These are phyloP conservation scores for Toxostoma redivivum DNA, from an alignment of 2,113 vertebrate genomes.

Conservation along the genomic window DNA sequence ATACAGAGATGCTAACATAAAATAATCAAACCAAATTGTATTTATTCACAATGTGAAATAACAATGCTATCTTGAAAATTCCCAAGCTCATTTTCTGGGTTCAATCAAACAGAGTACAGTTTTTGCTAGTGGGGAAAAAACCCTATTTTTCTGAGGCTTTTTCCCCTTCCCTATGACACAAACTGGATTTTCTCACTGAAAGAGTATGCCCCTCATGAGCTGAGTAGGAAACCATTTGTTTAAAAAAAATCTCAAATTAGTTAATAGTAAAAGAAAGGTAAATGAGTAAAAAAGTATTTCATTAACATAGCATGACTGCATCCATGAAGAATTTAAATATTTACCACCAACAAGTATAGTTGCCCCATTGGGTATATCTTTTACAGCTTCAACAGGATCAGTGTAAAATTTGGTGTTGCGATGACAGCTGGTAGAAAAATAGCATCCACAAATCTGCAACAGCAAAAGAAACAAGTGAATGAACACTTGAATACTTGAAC, in stretches of 20 bases:
- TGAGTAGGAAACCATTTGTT: neutral
- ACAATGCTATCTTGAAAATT: neutral
- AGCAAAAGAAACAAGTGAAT: neutral
- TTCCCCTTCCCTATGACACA: neutral
- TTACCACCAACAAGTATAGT: slow-evolving; percentile 94
- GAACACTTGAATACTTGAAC: neutral
- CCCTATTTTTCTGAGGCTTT: neutral
- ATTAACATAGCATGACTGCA: neutral
- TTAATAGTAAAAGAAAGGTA: neutral
- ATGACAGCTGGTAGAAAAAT: slow-evolving; percentile 82
- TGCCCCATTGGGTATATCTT: slow-evolving; percentile 88
- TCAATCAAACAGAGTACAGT: neutral
- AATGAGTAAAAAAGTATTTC: neutral
- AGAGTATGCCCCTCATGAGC: neutral
- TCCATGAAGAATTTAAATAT: slow-evolving; percentile 1
- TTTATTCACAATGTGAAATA: neutral
- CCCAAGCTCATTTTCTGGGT: neutral
- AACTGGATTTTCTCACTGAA: neutral
- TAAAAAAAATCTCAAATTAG: neutral
- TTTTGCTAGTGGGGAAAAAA: neutral
- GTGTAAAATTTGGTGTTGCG: slow-evolving; percentile 82
- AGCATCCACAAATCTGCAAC: slow-evolving; percentile 77
- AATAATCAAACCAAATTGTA: neutral
- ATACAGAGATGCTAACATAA: neutral
- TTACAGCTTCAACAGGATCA: slow-evolving; percentile 87